Base-by-base conservation (phyloP, 2,113 vertebrate species). In the Steatornis caripensis region DNA sequence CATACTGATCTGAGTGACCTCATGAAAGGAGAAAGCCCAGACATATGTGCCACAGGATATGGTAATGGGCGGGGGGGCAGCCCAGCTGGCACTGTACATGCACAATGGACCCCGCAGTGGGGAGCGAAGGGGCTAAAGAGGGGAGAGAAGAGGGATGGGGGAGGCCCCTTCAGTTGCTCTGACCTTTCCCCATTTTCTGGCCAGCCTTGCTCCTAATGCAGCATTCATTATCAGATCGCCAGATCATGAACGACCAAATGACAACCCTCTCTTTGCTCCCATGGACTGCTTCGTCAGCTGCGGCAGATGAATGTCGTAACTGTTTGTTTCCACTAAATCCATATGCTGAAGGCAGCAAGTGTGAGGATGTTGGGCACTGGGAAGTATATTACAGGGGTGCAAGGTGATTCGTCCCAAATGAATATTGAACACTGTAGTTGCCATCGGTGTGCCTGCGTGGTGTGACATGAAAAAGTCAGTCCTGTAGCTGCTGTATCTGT, bases 31-130 rank as follows among this genome's bases (percentile, higher is more conserved):
- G 66, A 90, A 94, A 70, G 84, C 48, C 61, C 72, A 87, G 83
- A 89, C 94, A 87, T 92, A 82, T 87, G 91, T 95, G 84, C 49
- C 81, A 82, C 30, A 19, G 61, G 60, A 20, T 81, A 41, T 37
- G 80, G 62, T 90, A 69, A 65, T 0, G 0, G 48, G 54, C 0
- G 0, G 45, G 54, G 43, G 51, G 16, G 24, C 5, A 37, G 39
- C 53, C 85, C 97, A 97, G 94, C 92, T 97, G 95, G 86, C 53
- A 71, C 74, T 36, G 37, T 26, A 4, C 0, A 4, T 10, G 21
- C 72, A 79, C 45, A 92, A 16, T 65, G 51, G 77, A 15, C 74
- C 66, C 80, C 64, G 87, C 89, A 55, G 65, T 41, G 45, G 48
- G 48, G 77, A 82, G 72, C 83, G 75, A 32, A 57, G 71, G 26